phyloP scores from a whole-genome alignment of 2,888 invertebrate genomes.

The Darwinula stevensoni region DNA sequence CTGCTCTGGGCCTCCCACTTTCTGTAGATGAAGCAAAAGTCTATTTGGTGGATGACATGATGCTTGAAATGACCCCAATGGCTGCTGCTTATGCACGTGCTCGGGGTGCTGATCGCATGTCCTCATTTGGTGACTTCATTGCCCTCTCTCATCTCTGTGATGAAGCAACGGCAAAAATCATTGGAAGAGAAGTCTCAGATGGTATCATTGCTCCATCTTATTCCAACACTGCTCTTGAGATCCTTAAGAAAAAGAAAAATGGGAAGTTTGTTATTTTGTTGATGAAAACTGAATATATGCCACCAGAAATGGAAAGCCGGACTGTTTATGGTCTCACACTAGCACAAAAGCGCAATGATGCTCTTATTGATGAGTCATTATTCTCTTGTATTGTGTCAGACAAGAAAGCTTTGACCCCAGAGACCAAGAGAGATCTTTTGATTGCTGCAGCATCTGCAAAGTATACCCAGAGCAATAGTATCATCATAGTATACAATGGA shows the following conservation, averaged over 20 bases:
- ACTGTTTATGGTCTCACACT: constrained; percentile 53
- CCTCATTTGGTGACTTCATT: constrained; percentile 92
- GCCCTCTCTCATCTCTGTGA: constrained; percentile 80
- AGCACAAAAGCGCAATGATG: constrained; percentile 69
- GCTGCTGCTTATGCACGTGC: constrained; percentile 83
- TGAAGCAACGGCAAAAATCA: constrained; percentile 58
- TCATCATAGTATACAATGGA: constrained; percentile 79
- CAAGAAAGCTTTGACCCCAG: constrained; percentile 29
- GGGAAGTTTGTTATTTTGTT: constrained; percentile 68
- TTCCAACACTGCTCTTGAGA: constrained; percentile 41
- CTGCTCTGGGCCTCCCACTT: constrained; percentile 62
- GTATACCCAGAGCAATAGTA: constrained; percentile 94
- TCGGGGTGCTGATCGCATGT: constrained; percentile 92
- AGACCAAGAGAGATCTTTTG: constrained; percentile 57
- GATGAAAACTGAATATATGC: constrained; percentile 38
- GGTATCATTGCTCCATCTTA: constrained; percentile 94
- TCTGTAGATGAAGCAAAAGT: constrained; percentile 42
- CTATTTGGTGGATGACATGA: constrained; percentile 74
- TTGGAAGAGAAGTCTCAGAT: constrained; percentile 68
- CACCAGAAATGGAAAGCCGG: constrained; percentile 46
- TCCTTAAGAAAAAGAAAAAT: constrained; percentile 77
- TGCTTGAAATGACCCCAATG: constrained; percentile 38
- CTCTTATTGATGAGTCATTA: constrained; percentile 37
- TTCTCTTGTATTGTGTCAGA: constrained; percentile 52
- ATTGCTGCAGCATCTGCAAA: constrained; percentile 89